Conservation (phyloP, 2,888 invertebrate species). For the Sphaerophoria taeniata region DNA sequence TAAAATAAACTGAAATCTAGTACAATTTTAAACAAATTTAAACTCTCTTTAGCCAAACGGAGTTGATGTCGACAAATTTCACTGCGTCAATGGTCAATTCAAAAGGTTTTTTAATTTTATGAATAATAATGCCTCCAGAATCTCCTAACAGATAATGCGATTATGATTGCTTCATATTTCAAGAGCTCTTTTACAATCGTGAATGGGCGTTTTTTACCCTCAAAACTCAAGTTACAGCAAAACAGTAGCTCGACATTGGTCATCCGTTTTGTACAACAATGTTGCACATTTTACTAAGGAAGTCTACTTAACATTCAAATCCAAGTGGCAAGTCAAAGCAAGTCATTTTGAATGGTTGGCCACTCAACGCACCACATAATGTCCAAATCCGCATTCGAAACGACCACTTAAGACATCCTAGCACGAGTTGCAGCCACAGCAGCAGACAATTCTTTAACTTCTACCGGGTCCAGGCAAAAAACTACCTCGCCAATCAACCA, state of each 20-base stretch:
- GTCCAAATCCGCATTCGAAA: slow-evolving; percentile 30
- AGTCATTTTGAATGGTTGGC: not conserved
- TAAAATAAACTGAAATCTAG: too few species aligned
- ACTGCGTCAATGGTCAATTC: too few species aligned
- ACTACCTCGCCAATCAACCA: slow-evolving; percentile 52
- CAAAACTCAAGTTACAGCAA: slow-evolving; percentile 6
- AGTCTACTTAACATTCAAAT: slow-evolving; percentile 32
- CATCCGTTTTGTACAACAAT: slow-evolving; percentile 27
- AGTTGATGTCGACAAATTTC: too few species aligned
- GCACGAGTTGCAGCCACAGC: slow-evolving; percentile 13
- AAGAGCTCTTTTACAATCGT: slow-evolving; percentile 1
- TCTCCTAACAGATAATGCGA: too few species aligned
- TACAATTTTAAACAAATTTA: too few species aligned
- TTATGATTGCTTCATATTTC: not conserved
- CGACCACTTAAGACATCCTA: slow-evolving; percentile 33
- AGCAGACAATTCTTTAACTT: slow-evolving; percentile 16
- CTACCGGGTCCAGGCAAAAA: not conserved
- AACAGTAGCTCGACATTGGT: slow-evolving; percentile 1
- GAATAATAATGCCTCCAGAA: too few species aligned
- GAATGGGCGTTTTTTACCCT: slow-evolving; percentile 5
- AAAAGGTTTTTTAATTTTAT: too few species aligned
- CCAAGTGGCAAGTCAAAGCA: not conserved
- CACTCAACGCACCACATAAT: slow-evolving; percentile 36
- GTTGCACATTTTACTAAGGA: slow-evolving; percentile 25
- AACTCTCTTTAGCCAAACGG: too few species aligned